Base-by-base conservation (phyloP, 1,140 invertebrate genomes). In the Temnothorax nylanderi region DNA sequence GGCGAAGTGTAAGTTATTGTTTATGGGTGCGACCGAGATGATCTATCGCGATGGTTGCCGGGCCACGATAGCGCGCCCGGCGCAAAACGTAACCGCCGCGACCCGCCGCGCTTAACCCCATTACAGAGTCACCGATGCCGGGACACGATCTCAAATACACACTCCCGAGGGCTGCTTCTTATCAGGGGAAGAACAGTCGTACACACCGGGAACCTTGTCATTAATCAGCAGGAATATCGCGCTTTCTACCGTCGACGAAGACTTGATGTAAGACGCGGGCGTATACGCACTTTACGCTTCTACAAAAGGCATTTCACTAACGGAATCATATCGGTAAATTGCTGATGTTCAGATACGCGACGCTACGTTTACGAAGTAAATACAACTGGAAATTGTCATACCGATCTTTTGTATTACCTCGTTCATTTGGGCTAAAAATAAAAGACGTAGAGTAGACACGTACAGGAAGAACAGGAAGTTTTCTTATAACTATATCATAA, bases 1-100 rank as follows among this genome's bases (percentile, higher is more conserved):
- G 80, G 92, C 86, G 90, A 92, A 93, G 92, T 92, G 91, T 92
- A 90, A 93, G 91, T 94, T 94, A 94, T 94, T 93, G 92, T 94
- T 94, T 93, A 93, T 93, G 91, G 87, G 90, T 88, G 78, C 87
- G 75, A 69, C 81, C 77, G 86, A 87, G 90, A 93, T 93, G 93
- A 94, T 94, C 89, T 93, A 94, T 93, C 90, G 93, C 86, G 90
- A 88, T 89, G 89, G 88, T 91, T 92, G 92, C 88, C 85, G 86
- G 74, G 89, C 75, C 89, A 92, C 91, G 93, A 94, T 94, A 94
- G 92, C 85, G 87, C 74, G 87, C 77, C 51, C 60, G 54, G 74
- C 85, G 91, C 89, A 89, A 93, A 93, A 90, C 90, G 75, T 87
- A 88, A 69, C 82, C 89, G 84, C 74, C 77, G 78, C 64, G 89